Base-by-base conservation (phyloP, 2,113 vertebrate genomes). In the Mionectes macconnelli region DNA sequence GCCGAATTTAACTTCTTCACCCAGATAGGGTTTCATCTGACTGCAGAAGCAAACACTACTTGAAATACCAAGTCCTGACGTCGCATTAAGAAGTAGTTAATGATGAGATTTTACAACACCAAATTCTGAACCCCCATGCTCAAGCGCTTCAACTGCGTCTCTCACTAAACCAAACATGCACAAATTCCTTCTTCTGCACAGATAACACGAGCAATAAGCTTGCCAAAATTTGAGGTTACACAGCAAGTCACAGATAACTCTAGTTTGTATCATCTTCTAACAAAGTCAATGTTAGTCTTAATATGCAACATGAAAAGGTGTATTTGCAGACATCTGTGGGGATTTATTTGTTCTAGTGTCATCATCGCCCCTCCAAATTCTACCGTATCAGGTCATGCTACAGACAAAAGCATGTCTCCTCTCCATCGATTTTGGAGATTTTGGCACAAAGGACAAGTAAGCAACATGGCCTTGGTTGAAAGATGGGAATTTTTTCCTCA, bases 1-100 rank as follows among this genome's bases (percentile, higher is more conserved):
- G 82, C 25, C 1, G 3, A 92, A 96, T 96, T 96, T 97, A 96
- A 96, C 87, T 94, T 96, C 83, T 92, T 96, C 70, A 93, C n/a
- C 23, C 47, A 85, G 94, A 83, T 45, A 95, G 49, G 31, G 57
- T 97, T 97, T 93, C 90, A 59, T 70, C 66, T 56, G 66, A 80
- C 45, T 57, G 75, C 75, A 96, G n/a, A 73, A 92, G 59, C 66
- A 64, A 64, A 77, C 28, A 31, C 76, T n/a, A 67, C 50, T 20
- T 76, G 68, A 31, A 52, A 73, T 59, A 82, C 35, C 12, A 40
- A 87, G 25, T 47, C 55, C 24, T 83, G n/a, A 73, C 4, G 40
- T 50, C 0, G 0, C 52, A 35, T 35, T 70, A 62, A 35, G 69
- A 28, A 81, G 57, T 14, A 57, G 50, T 66, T 78, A 81, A 60